Base-by-base conservation (phyloP, 2,113 vertebrate genomes). In the Pitta sordida region DNA sequence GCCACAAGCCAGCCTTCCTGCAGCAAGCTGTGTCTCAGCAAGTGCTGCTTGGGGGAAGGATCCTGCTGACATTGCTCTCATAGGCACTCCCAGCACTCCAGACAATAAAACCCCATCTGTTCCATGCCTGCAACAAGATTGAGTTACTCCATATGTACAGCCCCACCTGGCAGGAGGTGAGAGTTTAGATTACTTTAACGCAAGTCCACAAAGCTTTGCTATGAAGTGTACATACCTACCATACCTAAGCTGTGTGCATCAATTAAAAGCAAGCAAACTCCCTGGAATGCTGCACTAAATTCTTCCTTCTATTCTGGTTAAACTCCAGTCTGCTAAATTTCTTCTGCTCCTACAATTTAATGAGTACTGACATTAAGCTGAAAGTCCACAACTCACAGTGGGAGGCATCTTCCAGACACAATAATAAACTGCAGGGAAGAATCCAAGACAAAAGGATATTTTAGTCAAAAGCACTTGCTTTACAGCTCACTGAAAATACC, bases 31-130 rank as follows among this genome's bases (percentile, higher is more conserved):
- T 27, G 10, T 32, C 76, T 80, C 80, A 75, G 78, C 73, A 93
- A 91, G 53, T 87, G 77, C 76, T 88, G 73, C 71, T 5, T 64
- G 77, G 95, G 74, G 81, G 84, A 94, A 80, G 36, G 51, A 95
- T 89, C 78, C 68, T 69, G 93, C 81, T 91, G 81, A 90, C 83
- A 68, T 20, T 39, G 56, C 80, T 93, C 63, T 83, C 81, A 90
- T 9, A 81, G 1, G 4, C 69, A 7, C 41, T 71, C 44, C 44
- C 65, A 76, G 49, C 53, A 82, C 58, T 89, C 41, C n/a, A 78
- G 83, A 93, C 81, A 92, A 88, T 94, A 93, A 96, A 96, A 69
- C 26, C 58, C 95, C 94, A 95, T 91, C 89, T 95, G 89, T 73
- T 95, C 74, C 41, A 67, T 51, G 81, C 89, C 91, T 85, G 51